Evolutionary conservation across 2,888 invertebrate species (phyloP).

Genomic region (Hylaea fasciaria): DNA sequence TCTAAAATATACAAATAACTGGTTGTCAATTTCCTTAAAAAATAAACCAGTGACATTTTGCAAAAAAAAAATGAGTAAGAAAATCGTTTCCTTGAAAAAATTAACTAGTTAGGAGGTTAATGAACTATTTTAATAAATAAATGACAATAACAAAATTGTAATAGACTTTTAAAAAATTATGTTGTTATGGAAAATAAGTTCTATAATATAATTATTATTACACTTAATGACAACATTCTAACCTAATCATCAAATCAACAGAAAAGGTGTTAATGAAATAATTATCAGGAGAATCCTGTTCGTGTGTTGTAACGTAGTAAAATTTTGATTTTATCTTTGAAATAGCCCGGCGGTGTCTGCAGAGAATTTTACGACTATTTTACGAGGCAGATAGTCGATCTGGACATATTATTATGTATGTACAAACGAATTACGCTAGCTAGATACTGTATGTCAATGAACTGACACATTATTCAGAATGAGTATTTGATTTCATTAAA

Average conservation of each 20-base stretch:
- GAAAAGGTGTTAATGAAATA: constrained; percentile 22
- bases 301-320: constrained; percentile 33
- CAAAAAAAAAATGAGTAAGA: too few relatives aligned
- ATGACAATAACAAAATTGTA: too few relatives aligned
- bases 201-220: too few relatives aligned
- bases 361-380: constrained; percentile 72
- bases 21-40: too few relatives aligned
- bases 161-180: too few relatives aligned
- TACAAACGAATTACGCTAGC: constrained; percentile 62
- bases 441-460: constrained; percentile 65
- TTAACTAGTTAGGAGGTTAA: too few relatives aligned
- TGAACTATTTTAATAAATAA: too few relatives aligned
- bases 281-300: constrained; percentile 12
- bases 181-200: too few relatives aligned
- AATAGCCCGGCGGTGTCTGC: constrained; percentile 53
- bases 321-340: constrained; percentile 44
- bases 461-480: constrained; percentile 44
- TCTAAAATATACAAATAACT: too few relatives aligned
- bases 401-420: constrained; percentile 48
- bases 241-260: neutral
- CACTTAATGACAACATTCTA: too few relatives aligned
- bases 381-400: constrained; percentile 63
- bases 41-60: too few relatives aligned
- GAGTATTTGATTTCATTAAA: constrained; percentile 40
- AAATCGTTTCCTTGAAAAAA: too few relatives aligned